Conservation (phyloP, 2,888 invertebrate genomes). For the Cephus spinipes region DNA sequence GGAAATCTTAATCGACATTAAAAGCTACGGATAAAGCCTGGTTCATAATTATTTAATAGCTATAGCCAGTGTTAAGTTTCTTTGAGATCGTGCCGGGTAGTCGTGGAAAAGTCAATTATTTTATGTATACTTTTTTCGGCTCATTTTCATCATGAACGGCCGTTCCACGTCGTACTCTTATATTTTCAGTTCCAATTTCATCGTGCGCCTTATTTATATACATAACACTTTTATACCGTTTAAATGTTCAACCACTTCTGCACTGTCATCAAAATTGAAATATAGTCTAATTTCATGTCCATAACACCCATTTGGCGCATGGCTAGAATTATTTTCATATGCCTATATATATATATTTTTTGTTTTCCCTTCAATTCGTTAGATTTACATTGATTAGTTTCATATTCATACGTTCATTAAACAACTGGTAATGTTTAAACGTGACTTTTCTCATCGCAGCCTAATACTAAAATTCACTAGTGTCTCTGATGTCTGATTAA, state of each 20-base stretch:
- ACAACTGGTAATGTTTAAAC: conserved; percentile 28
- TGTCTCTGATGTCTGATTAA: not conserved
- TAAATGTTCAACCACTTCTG: conserved; percentile 7
- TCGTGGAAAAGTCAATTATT: not conserved
- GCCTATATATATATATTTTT: conserved; percentile 39
- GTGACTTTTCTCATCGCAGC: conserved; percentile 19
- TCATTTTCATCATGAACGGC: not conserved
- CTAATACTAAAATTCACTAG: conserved; percentile 11
- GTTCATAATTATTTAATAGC: not conserved
- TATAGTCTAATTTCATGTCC: conserved; percentile 44
- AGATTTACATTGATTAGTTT: conserved; percentile 44
- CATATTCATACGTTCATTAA: conserved; percentile 21
- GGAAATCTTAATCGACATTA: not conserved
- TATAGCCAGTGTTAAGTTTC: not conserved
- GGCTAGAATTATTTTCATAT: conserved; percentile 27
- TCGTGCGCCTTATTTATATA: conserved; percentile 45
- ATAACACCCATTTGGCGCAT: conserved; percentile 18
- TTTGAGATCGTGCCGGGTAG: not conserved
- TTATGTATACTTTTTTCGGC: not conserved
- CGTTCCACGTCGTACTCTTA: not conserved
- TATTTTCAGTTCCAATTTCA: conserved; percentile 43
- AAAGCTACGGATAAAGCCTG: not conserved
- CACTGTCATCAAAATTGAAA: conserved; percentile 38
- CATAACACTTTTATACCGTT: conserved; percentile 38
- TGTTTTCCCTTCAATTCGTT: conserved; percentile 31